Conservation (phyloP, 2,888 invertebrate species). For the Leucophora obtusa region DNA sequence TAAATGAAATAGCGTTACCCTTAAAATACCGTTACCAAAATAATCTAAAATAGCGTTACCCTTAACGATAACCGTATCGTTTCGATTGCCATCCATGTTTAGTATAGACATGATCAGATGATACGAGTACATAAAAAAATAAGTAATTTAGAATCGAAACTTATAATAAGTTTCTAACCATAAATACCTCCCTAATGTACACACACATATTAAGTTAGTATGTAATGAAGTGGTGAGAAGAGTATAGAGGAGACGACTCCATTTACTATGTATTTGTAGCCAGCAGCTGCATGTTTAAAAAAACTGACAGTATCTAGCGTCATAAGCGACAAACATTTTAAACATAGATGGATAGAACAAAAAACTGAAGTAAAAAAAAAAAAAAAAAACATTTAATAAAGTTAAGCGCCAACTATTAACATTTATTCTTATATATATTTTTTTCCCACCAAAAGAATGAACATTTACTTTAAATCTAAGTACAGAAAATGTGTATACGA, state of each 20-base stretch:
- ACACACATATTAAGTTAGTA: slow-evolving; percentile 1
- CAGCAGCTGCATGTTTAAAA: slow-evolving; percentile 26
- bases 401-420: slow-evolving; percentile 51
- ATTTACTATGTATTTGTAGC: slow-evolving; percentile 1
- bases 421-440: slow-evolving; percentile 16
- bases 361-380: background rate
- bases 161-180: too few species aligned
- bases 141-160: too few species aligned
- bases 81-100: too few species aligned
- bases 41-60: too few species aligned
- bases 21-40: too few species aligned
- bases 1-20: too few species aligned
- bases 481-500: background rate
- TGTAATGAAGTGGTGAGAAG: background rate
- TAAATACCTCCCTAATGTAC: background rate
- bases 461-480: slow-evolving; percentile 12
- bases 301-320: background rate
- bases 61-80: too few species aligned
- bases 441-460: slow-evolving; percentile 16
- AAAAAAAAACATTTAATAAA: slow-evolving; percentile 23
- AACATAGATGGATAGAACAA: background rate
- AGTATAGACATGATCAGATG: too few species aligned
- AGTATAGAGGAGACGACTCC: background rate
- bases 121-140: too few species aligned
- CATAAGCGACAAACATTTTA: slow-evolving; percentile 12